Base-by-base conservation (phyloP, 2,113 vertebrate genomes). In the Spilogale gracilis region DNA sequence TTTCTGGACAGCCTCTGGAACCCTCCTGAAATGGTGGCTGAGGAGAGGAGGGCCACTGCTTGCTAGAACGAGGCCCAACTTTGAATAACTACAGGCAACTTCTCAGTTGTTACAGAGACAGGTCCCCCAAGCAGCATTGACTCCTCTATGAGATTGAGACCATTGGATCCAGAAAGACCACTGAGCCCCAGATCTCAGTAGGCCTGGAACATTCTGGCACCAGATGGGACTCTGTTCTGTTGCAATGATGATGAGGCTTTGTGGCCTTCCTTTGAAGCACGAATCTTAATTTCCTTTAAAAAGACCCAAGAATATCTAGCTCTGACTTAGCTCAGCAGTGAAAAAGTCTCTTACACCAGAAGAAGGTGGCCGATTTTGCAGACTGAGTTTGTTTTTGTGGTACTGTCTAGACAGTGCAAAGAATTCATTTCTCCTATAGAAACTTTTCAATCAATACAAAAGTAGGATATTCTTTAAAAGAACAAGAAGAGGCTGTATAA, bases 361-460 rank as follows among this genome's bases (percentile, higher is more conserved):
- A 95, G 94, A 78, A 61, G 58, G 43, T 60, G 94, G 25, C 80
- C 87, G 23, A 63, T 63, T 67, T 60, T 94, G 63, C 50, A 78
- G 81, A 92, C 69, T 76, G 79, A 97, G 69, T 94, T 96, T 93
- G n/a, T 74, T 87, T 94, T 94, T 11, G 6, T 76, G 45, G 25
- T 67, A 27, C 38, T 86, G 63, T 97, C 84, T 97, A 96, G 83
- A 94, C 50, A 63, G 45, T 94, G 61, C 65, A 52, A 95, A 81
- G 65, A 94, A 91, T 88, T 89, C 58, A 89, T 0, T 60, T 87
- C 25, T 56, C 48, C 27, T 25, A 3, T 32, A 61, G 65, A 84
- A 65, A 20, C 52, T 80, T 86, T 85, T 45, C 30, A 80, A 23
- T 91, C 73, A 87, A 30, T 87, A 13, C 50, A 83, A 96, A 83